Base-by-base conservation (phyloP, 2,113 vertebrate species). In the Myiozetetes cayanensis region DNA sequence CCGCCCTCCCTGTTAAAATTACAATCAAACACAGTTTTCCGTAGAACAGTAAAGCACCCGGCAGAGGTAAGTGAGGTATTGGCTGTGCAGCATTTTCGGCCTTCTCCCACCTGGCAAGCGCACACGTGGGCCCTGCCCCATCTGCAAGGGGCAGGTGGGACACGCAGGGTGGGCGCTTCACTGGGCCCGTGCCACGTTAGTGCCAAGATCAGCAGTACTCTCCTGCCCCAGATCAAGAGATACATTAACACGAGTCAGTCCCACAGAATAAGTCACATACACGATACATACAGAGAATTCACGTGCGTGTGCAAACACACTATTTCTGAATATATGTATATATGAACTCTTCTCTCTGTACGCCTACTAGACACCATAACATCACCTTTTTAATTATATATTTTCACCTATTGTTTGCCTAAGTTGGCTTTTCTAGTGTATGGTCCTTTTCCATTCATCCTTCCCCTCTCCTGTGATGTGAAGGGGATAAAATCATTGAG, bases 181-280 rank as follows among this genome's bases (percentile, higher is more conserved):
- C 96, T 94, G 93, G 83, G 95, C 96, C 90, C 70, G 18, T 73
- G 95, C 92, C 97, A 97, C 98, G n/a, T 93, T 97, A 98, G 98
- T 98, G 98, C 97, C 67, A 96, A 97, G 97, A 97, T 97, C 97
- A 98, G 90, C 93, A 96, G 92, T 89, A 96, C 96, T 97, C 98
- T 98, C 93, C 94, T 90, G 91, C 97, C 97, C 97, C 97, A 95
- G 97, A 98, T 98, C 98, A 97, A 98, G 93, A 98, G 98, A 98
- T 97, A 98, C 87, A 97, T 97, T 97, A 98, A 98, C 98, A 98
- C 97, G 97, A 98, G 98, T 94, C 97, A 97, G 97, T 97, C 98
- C 98, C 98, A 98, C 96, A 22, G 97, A 98, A 98, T 97, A 97
- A 96, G 98, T 96, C 97, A 98, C 97, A 97, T 96, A 98, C 97